phyloP scores from a whole-genome alignment of 2,888 invertebrate species.

The Hermaeophaga mercurialis region DNA sequence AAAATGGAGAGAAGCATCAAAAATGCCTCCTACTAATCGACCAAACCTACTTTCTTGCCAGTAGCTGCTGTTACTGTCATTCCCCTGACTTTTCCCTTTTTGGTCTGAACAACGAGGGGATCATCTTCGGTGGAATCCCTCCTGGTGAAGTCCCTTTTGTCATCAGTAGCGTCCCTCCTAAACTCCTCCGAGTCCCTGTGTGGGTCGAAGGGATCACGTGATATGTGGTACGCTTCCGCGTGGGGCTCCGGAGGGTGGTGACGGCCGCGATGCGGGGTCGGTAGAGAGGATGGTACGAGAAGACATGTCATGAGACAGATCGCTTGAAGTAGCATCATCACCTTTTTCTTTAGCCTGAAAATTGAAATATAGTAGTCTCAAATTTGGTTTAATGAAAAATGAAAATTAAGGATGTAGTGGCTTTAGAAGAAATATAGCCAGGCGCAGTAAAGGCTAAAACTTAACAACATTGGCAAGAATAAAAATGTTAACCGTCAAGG shows the following conservation, averaged over 20 bases:
- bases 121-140: slow-evolving; percentile 67
- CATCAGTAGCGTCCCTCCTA: slow-evolving; percentile 54
- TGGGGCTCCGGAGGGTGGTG: slow-evolving; percentile 53
- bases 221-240: slow-evolving; percentile 55
- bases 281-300: slow-evolving; percentile 50
- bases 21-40: no score
- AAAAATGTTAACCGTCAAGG: no score
- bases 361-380: background rate
- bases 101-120: slow-evolving; percentile 76
- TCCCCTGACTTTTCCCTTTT: slow-evolving; percentile 78
- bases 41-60: slow-evolving; percentile 63
- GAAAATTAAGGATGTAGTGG: no score
- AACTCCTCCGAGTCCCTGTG: slow-evolving; percentile 53
- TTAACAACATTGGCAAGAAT: no score
- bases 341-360: slow-evolving; percentile 1
- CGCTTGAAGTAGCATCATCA: slow-evolving; percentile 43
- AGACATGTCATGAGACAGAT: slow-evolving; percentile 50
- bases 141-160: slow-evolving; percentile 52
- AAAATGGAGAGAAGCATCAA: background rate
- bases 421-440: no score
- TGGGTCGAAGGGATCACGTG: slow-evolving; percentile 56
- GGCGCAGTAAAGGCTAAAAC: no score
- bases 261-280: slow-evolving; percentile 52
- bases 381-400: no score
- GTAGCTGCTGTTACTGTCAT: slow-evolving; percentile 75